Evolutionary conservation across 1,140 invertebrate species (phyloP).

Genomic region (Scaptomyza graminum): DNA sequence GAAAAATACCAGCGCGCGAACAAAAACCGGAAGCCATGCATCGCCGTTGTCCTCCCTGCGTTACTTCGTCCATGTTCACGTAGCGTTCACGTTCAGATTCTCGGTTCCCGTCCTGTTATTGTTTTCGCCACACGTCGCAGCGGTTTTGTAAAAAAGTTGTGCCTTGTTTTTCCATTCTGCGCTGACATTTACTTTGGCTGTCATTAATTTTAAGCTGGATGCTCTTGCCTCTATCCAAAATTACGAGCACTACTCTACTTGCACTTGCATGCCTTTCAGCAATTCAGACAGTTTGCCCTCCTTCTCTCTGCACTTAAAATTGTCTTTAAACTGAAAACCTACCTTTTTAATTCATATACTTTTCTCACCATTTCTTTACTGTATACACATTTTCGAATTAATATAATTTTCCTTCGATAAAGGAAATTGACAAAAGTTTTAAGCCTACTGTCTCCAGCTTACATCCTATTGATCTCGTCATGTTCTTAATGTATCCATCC

Average conservation of each 20-base stretch:
- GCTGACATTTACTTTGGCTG: slow-evolving; percentile 75
- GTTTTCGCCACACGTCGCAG: slow-evolving; percentile 75
- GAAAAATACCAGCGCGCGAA: slow-evolving; percentile 72
- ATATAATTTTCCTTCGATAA: no score
- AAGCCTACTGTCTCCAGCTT: not conserved
- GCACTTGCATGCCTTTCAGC: slow-evolving; percentile 5
- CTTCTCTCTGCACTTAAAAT: not conserved
- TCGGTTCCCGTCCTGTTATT: slow-evolving; percentile 53
- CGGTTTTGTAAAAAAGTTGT: slow-evolving; percentile 55
- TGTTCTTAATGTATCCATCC: no score
- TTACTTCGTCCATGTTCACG: not conserved
- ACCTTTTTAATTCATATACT: not conserved
- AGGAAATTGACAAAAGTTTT: no score
- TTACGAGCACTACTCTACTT: slow-evolving; percentile 11
- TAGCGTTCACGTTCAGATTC: slow-evolving; percentile 1
- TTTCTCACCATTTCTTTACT: not conserved
- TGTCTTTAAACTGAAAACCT: slow-evolving; percentile 7
- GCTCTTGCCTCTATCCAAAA: slow-evolving; percentile 37
- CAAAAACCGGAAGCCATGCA: slow-evolving; percentile 79
- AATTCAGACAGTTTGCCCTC: not conserved
- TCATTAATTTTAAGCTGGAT: slow-evolving; percentile 78
- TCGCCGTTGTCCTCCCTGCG: slow-evolving; percentile 30
- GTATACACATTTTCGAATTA: no score
- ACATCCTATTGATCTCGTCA: no score
- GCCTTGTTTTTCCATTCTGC: slow-evolving; percentile 69